Evolutionary conservation across 2,888 invertebrate species (phyloP), one percentile per base, ranked within the genome.

Genomic region (Parnassius orleans): DNA sequence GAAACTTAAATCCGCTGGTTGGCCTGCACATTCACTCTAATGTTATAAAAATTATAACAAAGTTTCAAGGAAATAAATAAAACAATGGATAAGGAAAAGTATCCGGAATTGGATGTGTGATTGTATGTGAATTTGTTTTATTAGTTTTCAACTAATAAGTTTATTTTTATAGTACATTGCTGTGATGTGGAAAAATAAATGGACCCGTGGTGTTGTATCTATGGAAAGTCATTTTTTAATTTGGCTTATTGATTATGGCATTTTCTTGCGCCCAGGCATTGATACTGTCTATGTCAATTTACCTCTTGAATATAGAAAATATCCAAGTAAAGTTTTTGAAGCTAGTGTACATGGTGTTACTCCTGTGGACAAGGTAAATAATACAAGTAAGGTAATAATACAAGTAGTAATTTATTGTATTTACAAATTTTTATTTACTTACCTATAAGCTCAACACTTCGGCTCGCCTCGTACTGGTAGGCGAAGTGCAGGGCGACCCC

Each of bases 281-380:
- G 76, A 69, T 14, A 80, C 77, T 10, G 66, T 80, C 7, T 78
- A 70, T 62, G 68, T 76, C 0, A 68, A 79, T 44, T 65, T 84
- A 42, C 79, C 83, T 5, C 10, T 67, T 1, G 72, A 79, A 10
- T 76, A 76, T 55, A 82, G 73, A 66, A 80, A 77, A 60, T 65
- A 70, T n/a, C 84, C 83, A 11, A 74, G 79, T 10, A 82, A 79
- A 72, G 74, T 86, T 0, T 84, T 85, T 74, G 84, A 86, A 69
- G 86, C 84, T 9, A 83, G 81, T 63, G 70, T 85, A 50, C 83
- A 83, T 76, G 86, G 85, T 44, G 81, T 84, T 7, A 66, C 69
- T 14, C 84, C 86, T 60, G 46, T 84, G 43, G 79, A 80, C 60
- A 79, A 79, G 66, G 86, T 84, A 71, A 70, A 68, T 61, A 9